Base-by-base conservation (phyloP, 2,888 invertebrate genomes). In the Hybos culiciformis region DNA sequence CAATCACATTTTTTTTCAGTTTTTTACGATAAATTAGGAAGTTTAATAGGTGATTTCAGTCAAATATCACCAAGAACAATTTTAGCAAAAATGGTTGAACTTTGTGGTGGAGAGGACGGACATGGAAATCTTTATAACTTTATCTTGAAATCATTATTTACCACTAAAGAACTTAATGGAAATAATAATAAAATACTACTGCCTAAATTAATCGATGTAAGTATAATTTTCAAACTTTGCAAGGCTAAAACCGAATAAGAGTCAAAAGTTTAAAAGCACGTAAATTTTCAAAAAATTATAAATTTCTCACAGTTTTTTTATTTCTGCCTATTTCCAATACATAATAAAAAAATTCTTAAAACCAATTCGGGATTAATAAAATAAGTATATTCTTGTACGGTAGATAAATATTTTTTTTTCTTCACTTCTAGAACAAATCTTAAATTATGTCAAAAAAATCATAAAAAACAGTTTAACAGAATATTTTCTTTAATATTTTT, bases 191-290 rank as follows among this genome's bases (percentile, higher is more conserved):
- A 53, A 17, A 54, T 54, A 4, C 65, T 71, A 45, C 53, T 65
- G 42, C 65, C 71, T 6, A 67, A 69, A 3, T 61, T 72, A 36
- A 64, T 68, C 41, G 72, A 73, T 61, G 72, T 72, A 54, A 56
- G 66, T 56, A 23, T 23, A 21, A 8, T 15, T 12, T 21, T 24
- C 17, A 20, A 4, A 7, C n/a, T 33, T 18, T 18, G 9, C 5
- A 19, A 18, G 11, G 7, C 4, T 31, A 24, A 8, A 8, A 24
- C 11, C 6, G 6, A 24, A 24, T 8, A 6, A 24, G 7, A 24
- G 24, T 24, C 11, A 24, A 24, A 8, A 8, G 11, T 6, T 24
- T 24, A 8, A 6, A 24, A 24, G 6, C 6, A 6, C 11, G 11
- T 24, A 24, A 6, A 8, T 11, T 8, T 24, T 24, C 7, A 24